phyloP scores from a whole-genome alignment of 2,888 invertebrate genomes.

The Lasioglossum figueresi region DNA sequence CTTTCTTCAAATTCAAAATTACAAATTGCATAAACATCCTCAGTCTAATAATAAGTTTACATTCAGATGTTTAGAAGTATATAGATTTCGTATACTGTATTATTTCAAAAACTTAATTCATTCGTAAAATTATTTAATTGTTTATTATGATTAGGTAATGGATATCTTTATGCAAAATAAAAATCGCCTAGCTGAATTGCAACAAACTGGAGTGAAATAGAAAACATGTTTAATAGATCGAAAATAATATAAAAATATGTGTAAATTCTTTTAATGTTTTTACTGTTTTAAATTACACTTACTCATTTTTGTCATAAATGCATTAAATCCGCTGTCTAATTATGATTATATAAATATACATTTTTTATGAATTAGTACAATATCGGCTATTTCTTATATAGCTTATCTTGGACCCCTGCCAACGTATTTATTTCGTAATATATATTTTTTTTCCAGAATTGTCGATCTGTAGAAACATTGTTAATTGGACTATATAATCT shows the following conservation, averaged over 20 bases:
- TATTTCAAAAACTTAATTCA: neutral
- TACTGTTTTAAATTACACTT: no score
- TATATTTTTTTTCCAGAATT: slow-evolving; percentile 80
- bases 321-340: no score
- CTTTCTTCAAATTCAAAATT: no score
- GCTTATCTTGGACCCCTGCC: neutral
- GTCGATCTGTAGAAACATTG: slow-evolving; percentile 85
- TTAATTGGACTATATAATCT: slow-evolving; percentile 92
- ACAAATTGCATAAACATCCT: no score
- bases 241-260: no score
- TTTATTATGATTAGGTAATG: neutral
- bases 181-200: no score
- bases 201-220: no score
- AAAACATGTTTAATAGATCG: no score
- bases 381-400: slow-evolving; percentile 8
- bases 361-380: neutral
- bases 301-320: no score
- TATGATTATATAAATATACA: neutral
- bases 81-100: neutral
- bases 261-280: no score
- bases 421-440: slow-evolving; percentile 8
- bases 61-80: neutral
- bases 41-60: slow-evolving; percentile 77
- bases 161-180: no score
- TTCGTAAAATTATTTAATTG: neutral